A percentile compares a stretch with the other conserved stretches of the same genome.
Conservation (phyloP, 2,888 invertebrate species). For the Hymenopus coronatus region DNA sequence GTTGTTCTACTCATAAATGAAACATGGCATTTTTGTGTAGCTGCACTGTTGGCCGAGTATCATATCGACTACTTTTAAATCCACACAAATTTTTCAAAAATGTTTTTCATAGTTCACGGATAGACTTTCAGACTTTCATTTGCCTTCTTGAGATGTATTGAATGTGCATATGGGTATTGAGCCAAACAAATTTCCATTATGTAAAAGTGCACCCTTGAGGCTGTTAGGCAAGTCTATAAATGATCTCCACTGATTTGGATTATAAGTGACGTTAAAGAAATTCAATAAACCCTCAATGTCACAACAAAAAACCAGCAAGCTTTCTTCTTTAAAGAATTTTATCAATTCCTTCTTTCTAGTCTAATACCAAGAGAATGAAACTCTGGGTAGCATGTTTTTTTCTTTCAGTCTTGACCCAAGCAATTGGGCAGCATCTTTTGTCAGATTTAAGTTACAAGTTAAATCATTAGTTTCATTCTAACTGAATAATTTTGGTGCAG, state of each 20-base stretch:
- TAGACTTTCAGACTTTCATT: not conserved
- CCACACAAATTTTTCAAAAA: not conserved
- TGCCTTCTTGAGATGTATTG: not conserved
- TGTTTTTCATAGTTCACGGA: not conserved
- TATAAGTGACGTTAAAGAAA: not conserved
- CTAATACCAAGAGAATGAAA: not conserved
- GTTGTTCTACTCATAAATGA: not conserved
- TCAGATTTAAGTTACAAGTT: not conserved
- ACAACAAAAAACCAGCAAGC: not conserved
- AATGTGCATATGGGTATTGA: not conserved
- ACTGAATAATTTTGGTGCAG: not conserved
- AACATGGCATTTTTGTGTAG: slow-evolving; percentile 1
- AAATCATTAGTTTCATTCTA: not conserved
- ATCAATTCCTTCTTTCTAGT: not conserved
- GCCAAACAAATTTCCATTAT: no score
- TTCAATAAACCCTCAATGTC: no score
- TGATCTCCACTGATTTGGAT: not conserved
- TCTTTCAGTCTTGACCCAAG: no score
- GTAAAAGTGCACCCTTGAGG: slow-evolving; percentile 1
- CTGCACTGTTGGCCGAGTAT: not conserved
- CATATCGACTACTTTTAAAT: not conserved
- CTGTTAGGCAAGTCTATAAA: not conserved
- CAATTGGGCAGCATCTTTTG: not conserved
- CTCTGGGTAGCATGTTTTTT: not conserved
- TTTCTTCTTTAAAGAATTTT: no score